These are phyloP conservation scores for Pipistrellus pipistrellus DNA, from an alignment of 2,797 vertebrate genomes.

Conservation along the genomic window DNA sequence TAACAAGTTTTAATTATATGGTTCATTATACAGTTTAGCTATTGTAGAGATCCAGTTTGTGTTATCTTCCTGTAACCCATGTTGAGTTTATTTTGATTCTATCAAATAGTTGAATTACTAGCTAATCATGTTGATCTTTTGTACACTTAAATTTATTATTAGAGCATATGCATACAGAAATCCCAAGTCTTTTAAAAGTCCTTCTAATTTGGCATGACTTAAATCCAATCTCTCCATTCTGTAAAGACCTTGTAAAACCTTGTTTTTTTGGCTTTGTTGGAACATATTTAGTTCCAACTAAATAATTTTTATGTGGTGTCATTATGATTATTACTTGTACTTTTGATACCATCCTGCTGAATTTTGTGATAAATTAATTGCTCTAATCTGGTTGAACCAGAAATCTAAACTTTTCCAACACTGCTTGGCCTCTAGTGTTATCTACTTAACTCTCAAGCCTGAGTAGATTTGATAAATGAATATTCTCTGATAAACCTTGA, in stretches of 20 bases:
- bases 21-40: background rate
- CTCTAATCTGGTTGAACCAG: background rate
- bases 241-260: background rate
- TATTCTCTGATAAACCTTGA: background rate
- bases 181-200: background rate
- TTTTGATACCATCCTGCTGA: background rate
- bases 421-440: background rate
- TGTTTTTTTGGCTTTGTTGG: background rate
- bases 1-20: background rate
- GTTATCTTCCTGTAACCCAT: background rate
- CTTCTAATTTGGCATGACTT: background rate
- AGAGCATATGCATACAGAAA: background rate
- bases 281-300: background rate
- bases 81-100: background rate
- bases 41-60: background rate
- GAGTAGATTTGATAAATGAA: background rate
- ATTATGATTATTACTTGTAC: background rate
- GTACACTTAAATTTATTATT: background rate
- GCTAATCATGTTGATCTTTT: background rate
- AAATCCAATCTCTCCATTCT: background rate
- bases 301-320: background rate
- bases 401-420: background rate
- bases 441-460: background rate
- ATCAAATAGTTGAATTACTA: background rate
- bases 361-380: background rate